Evolutionary conservation across 2,113 vertebrate species (phyloP).

Genomic region (Asarcornis scutulata): DNA sequence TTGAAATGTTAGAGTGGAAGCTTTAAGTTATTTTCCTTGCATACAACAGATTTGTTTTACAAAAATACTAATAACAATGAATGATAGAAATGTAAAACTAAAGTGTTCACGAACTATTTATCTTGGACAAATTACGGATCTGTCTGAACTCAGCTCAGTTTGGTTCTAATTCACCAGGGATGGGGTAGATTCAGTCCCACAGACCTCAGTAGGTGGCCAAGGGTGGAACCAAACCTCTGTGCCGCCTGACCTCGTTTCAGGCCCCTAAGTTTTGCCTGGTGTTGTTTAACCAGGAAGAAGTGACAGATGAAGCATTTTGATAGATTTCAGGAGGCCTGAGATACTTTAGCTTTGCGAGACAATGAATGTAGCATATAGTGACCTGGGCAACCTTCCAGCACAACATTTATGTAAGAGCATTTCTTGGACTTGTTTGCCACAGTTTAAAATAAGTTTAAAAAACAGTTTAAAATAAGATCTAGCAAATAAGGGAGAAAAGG

Average conservation of each 20-base stretch:
- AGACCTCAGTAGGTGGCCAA: neutral
- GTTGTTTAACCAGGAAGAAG: neutral
- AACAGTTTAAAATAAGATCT: neutral
- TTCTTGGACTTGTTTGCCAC: neutral
- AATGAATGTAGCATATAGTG: neutral
- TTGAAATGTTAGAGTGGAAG: neutral
- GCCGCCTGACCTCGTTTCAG: neutral
- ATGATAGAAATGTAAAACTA: neutral
- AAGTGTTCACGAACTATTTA: neutral
- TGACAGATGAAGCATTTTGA: neutral
- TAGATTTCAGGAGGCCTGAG: neutral
- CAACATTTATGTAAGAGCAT: fast-evolving
- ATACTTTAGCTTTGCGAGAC: neutral
- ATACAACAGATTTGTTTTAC: neutral
- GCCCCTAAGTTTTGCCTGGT: neutral
- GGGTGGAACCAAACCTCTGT: neutral
- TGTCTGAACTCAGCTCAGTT: neutral
- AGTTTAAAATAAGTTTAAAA: neutral
- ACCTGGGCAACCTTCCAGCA: neutral
- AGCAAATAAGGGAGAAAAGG: neutral
- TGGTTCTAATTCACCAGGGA: neutral
- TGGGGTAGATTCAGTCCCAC: neutral
- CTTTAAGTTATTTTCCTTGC: neutral
- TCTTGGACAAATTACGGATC: neutral
- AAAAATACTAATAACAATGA: neutral